Evolutionary conservation across 2,797 vertebrate species (phyloP).

Genomic region (Falco naumanni): DNA sequence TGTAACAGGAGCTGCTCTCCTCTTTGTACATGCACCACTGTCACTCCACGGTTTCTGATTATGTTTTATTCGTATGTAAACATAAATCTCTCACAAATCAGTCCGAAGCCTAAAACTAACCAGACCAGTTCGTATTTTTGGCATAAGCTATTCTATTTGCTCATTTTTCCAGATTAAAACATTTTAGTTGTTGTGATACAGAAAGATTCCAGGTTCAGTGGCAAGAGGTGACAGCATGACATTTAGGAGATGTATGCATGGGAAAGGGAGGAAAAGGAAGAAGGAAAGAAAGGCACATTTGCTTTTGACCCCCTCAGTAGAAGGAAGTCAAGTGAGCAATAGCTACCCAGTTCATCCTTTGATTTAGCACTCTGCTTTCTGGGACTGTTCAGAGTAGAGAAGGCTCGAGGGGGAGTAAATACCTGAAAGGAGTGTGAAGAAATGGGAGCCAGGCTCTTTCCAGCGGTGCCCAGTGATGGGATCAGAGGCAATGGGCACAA

Average conservation of each 20-base stretch:
- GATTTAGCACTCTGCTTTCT: not conserved
- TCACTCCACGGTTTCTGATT: constrained; percentile 60
- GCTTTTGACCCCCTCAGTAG: not conserved
- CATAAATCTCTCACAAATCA: constrained; percentile 6
- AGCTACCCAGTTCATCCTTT: not conserved
- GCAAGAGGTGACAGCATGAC: not conserved
- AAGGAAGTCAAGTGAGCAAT: not conserved
- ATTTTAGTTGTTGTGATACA: not conserved
- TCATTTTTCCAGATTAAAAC: not conserved
- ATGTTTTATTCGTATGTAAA: constrained; percentile 2
- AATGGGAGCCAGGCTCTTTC: not conserved
- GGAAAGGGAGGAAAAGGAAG: not conserved
- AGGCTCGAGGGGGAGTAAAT: not conserved
- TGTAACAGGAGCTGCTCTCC: not conserved
- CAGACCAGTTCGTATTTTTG: constrained; percentile 25
- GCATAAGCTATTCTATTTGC: not conserved
- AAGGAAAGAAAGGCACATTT: not conserved
- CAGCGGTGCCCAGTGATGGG: not conserved
- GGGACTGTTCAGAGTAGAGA: not conserved
- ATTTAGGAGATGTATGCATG: not conserved
- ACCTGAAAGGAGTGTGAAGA: not conserved
- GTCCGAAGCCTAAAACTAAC: constrained; percentile 11
- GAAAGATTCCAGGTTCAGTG: not conserved
- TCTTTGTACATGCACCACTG: not conserved
- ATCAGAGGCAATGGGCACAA: not conserved